Evolutionary conservation across 64 coral and sea anemone species (phyloP), one percentile per base, ranked within the genome.

Genomic region (Astreopora myriophthalma): DNA sequence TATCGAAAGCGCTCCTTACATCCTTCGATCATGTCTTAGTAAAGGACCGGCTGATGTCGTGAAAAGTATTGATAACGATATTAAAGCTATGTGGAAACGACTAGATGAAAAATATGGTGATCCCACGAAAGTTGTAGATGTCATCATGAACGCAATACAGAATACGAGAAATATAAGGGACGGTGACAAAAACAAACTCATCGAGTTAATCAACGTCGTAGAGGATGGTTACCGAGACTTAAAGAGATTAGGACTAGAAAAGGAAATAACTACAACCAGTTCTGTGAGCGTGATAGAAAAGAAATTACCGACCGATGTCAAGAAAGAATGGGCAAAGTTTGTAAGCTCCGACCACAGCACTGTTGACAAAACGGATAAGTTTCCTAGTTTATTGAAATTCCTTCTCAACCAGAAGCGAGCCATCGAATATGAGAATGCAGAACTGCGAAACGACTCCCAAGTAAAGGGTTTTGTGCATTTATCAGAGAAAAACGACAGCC

Each of bases 41-140:
- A 67, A 79, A 89, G 87, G 64, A 65, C 73, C 73, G 12, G 34
- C 74, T 13, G n/a, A 76, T n/a, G 74, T 34, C 17, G 34, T 76
- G 11, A 76, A 80, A 80, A 52, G 76, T 27, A 34, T 28, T 13
- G 65, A 91, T 11, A 76, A 91, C 64, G 42, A 83, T 36, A 22
- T 92, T 8, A 3, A 75, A 29, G 89, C 48, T 58, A 85, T 92
- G 69, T 86, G 79, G 78, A 84, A 72, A 65, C 51, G 76, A 85
- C 27, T 92, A 42, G 38, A 31, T 51, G 85, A 92, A 75, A 72
- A 64, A 74, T n/a, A 74, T 30, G 66, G 78, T 17, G 69, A 92
- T 85, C 77, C 89, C 8, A 37, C 68, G 8, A 84, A 48, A 73
- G 61, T 84, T 28, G 40, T 40, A 36, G 89, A 92, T 40, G 46